Conservation (phyloP, 2,888 invertebrate species). For the Apamea epomidion region DNA sequence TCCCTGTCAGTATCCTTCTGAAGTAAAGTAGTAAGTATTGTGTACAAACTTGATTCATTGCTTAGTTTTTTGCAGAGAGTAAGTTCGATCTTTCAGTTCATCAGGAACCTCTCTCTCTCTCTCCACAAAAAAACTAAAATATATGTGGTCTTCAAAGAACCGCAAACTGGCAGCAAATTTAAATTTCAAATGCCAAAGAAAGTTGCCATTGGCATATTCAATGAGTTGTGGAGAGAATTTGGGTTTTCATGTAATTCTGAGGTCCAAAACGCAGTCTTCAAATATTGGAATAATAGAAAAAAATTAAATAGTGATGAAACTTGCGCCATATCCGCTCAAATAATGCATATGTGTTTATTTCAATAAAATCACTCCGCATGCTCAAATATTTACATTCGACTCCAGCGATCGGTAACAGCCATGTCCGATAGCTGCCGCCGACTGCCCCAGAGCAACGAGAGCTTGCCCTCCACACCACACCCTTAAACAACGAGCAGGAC, state of each 20-base stretch:
- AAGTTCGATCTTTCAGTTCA: not conserved
- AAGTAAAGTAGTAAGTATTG: not conserved
- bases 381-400: constrained; percentile 65
- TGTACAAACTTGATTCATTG: not conserved
- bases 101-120: not conserved
- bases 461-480: constrained; percentile 59
- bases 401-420: constrained; percentile 59
- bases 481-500: constrained; percentile 57
- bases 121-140: not conserved
- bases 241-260: not conserved
- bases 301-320: not conserved
- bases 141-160: not conserved
- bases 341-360: constrained; percentile 33
- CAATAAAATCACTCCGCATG: constrained; percentile 59
- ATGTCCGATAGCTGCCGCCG: not conserved
- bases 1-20: not conserved
- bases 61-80: too few species aligned
- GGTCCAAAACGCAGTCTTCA: not conserved
- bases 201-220: not conserved
- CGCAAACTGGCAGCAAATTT: not conserved
- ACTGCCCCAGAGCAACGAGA: constrained; percentile 55
- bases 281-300: not conserved
- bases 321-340: not conserved
- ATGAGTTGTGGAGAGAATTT: not conserved
- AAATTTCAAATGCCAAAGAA: not conserved